Evolutionary conservation across 2,113 vertebrate genomes (phyloP).

Genomic region (Solea senegalensis): DNA sequence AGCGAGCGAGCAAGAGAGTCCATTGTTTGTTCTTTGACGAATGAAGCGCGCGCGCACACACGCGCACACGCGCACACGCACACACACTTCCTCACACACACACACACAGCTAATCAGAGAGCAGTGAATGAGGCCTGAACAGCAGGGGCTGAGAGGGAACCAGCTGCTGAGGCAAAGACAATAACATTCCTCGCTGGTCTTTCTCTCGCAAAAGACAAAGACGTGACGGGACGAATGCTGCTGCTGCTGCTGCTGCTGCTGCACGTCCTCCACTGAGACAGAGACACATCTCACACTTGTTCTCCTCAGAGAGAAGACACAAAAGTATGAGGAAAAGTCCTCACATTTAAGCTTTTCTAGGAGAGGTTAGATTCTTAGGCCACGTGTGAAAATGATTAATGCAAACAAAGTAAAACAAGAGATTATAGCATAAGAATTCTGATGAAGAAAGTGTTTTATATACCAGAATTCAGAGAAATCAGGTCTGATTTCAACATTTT

Average conservation of each 20-base stretch:
- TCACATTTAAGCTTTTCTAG: no score
- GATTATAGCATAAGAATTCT: no score
- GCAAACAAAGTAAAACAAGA: no score
- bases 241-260: background rate
- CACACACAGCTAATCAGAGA: conserved; percentile 33
- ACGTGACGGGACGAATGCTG: background rate
- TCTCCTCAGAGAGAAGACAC: no score
- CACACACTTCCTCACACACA: conserved; percentile 16
- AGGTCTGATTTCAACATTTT: no score
- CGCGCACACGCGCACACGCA: conserved; percentile 41
- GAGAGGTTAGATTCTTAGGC: no score
- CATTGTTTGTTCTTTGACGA: conserved; percentile 63
- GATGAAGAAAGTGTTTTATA: no score
- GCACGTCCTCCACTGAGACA: background rate
- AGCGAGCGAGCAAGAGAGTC: conserved; percentile 56
- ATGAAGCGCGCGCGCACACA: conserved; percentile 49
- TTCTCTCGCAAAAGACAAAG: conserved; percentile 30
- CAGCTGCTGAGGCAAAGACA: conserved; percentile 59
- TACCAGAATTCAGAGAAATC: no score
- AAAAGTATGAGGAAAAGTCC: no score
- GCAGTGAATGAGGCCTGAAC: conserved; percentile 49
- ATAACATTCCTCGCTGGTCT: conserved; percentile 45
- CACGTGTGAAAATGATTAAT: no score
- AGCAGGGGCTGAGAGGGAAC: conserved; percentile 47
- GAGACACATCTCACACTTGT: background rate